Evolutionary conservation across 2,888 invertebrate species (phyloP), one percentile per base, ranked within the genome.

Genomic region (Latrodectus hesperus): DNA sequence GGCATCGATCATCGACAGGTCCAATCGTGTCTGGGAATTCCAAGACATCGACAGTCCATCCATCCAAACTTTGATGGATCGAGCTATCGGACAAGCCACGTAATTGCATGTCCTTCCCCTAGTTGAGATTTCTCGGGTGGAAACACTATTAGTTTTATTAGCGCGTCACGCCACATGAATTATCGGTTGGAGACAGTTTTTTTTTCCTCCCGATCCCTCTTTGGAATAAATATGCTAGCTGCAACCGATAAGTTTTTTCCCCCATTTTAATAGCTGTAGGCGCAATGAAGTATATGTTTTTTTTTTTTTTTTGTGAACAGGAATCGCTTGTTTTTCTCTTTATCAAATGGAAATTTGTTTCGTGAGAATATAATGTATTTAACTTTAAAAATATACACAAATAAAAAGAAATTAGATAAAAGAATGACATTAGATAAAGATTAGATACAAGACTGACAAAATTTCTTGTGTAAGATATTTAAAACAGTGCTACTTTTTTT

Each of bases 11-110:
- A 81, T n/a, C 14, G 38, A 26, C 53, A 51, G 38, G 67, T 38
- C 76, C 55, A 26, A 26, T 14, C 51, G 68, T 16, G 16, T 68
- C 55, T 12, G 16, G 52, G 67, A 77, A 77, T 77, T 77, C 81
- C 38, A 65, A 8, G 81, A 65, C 22, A 65, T 74, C 73, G 81
- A 72, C 72, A 73, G 81, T 10, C 73, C 81, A 53, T 81, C 81
- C 81, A 74, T 81, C 73, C 73, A 53, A 70, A 38, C n/a, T 68
- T 72, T 73, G 81, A 73, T 81, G 73, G 81, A 81, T 74, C 22
- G 73, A 81, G 51, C 64, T 68, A 5, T 55, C 22, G 81, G 81
- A 81, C 81, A 74, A 72, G 64, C 60, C 81, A 16, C 72, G 81
- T 81, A 81, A 81, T 81, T 81, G 81, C 81, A 53, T 22, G 67